A percentile compares a stretch with the other conserved stretches of the same genome.
Evolutionary conservation across 2,113 vertebrate genomes (phyloP).

Genomic region (Herpetotheres cachinnans): DNA sequence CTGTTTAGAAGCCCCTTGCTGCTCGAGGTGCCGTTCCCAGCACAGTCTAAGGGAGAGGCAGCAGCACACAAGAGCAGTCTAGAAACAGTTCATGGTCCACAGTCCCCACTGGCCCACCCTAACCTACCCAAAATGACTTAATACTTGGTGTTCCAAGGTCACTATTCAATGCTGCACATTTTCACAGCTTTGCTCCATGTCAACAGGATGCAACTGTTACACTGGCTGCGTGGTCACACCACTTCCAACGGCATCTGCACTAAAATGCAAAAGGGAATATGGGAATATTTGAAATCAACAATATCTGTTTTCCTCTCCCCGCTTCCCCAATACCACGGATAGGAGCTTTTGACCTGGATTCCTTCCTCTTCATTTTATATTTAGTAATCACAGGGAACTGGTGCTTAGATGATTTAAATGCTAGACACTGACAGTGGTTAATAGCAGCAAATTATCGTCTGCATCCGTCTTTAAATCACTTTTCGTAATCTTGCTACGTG

Average conservation of each 20-base stretch:
- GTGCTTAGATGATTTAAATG: background rate
- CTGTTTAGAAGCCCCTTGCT: background rate
- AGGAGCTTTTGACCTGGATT: background rate
- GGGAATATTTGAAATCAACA: no score
- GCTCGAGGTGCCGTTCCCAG: background rate
- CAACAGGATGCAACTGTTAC: background rate
- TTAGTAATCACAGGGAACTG: background rate
- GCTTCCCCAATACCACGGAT: background rate
- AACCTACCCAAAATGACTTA: background rate
- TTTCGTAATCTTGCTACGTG: no score
- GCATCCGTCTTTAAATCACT: background rate
- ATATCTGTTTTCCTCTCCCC: background rate
- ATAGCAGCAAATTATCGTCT: background rate
- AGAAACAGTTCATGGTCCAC: background rate
- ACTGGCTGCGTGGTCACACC: accelerated
- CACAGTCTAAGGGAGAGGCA: background rate
- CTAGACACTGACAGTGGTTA: background rate
- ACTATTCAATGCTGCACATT: background rate
- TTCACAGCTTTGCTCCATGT: background rate
- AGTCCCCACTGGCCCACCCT: background rate
- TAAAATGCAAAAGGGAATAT: background rate
- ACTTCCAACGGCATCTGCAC: background rate
- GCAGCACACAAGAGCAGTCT: background rate
- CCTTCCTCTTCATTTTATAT: background rate
- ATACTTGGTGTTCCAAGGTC: background rate